Base-by-base conservation (phyloP, 2,888 invertebrate species). In the Eupeodes latifasciatus region DNA sequence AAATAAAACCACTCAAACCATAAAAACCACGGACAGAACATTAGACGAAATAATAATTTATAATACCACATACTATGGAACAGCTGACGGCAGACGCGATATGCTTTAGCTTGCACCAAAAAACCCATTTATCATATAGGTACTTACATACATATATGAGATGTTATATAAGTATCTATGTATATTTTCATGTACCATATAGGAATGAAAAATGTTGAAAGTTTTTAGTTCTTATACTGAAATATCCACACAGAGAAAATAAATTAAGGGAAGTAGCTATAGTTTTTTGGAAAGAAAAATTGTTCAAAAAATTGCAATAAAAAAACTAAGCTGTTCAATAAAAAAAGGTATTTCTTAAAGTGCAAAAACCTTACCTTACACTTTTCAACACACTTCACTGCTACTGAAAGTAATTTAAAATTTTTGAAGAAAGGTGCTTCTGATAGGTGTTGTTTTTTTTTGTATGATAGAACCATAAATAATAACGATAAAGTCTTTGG, bases 11-110 rank as follows among this genome's bases (percentile, higher is more conserved):
- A 57, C 59, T 19, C 44, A 72, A 72, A 59, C 59, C 47, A 72
- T 57, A 5, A 47, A 27, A 72, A 72, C 72, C 72, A 72, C 72
- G 59, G 59, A 49, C 47, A 72, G 57, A 72, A 59, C 72, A 72
- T 72, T 71, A 72, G 72, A 72, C 47, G 59, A 72, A 72, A 72
- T 72, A 59, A 66, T 72, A 72, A 72, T 72, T 72, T 72, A 72
- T 72, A 72, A 59, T 57, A 72, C 72, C 72, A 59, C 72, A 72
- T 57, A 47, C 57, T 59, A 72, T 49, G 59, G 14, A 72, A 72
- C 72, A 72, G 72, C 72, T 72, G 72, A 72, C 59, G 72, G 72
- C 72, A 55, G 72, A 57, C 59, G 59, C 47, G 72, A 72, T 27
- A 27, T 72, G 57, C 57, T 72, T 59, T 72, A 16, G 34, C 16